Evolutionary conservation across 2,797 vertebrate species (phyloP).

Genomic region (Xiphorhynchus erythropygius): DNA sequence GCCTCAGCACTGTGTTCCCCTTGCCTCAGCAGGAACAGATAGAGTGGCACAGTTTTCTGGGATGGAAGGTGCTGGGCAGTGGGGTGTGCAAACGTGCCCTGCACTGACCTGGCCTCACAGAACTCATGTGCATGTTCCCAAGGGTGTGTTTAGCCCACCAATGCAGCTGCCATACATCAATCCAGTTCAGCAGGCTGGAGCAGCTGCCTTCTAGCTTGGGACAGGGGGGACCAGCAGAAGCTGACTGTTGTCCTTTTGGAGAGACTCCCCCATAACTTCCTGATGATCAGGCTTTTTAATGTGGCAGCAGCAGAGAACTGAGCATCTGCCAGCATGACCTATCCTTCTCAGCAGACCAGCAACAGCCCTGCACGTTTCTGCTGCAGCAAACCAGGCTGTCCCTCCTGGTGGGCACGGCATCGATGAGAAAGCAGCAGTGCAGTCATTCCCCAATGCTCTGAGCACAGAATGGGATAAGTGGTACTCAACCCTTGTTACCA

Average conservation of each 20-base stretch:
- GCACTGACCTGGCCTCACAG: neutral
- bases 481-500: neutral
- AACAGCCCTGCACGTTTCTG: neutral
- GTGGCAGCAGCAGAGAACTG: neutral
- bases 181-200: neutral
- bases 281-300: neutral
- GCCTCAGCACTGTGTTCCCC: neutral
- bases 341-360: neutral
- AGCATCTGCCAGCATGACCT: neutral
- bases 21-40: neutral
- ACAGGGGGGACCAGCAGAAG: neutral
- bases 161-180: neutral
- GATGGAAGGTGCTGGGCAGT: accelerated
- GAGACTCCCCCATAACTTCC: neutral
- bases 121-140: accelerated
- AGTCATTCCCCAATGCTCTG: neutral
- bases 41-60: neutral
- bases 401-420: neutral
- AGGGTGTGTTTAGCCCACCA: neutral
- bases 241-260: neutral
- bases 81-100: neutral
- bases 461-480: accelerated
- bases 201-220: neutral
- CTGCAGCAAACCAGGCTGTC: neutral
- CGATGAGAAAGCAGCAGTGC: neutral